Base-by-base conservation (phyloP, 1,140 invertebrate species). In the Drosophila busckii region DNA sequence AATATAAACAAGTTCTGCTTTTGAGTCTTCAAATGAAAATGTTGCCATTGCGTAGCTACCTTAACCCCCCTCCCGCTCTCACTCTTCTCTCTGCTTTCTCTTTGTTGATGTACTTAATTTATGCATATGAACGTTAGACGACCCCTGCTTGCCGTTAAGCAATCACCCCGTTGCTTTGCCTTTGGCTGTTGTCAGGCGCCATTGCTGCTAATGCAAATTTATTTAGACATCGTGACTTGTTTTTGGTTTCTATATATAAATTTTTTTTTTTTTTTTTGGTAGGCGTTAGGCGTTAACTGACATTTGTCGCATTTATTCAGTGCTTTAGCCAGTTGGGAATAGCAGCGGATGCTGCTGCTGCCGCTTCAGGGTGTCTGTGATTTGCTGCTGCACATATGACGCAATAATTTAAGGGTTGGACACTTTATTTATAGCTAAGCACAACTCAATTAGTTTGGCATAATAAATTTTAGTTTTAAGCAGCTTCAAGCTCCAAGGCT, bases 241-340 rank as follows among this genome's bases (percentile, higher is more conserved):
- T 58, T 23, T 16, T 54, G 29, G 40, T 41, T 20, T 52, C 26
- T 20, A 15, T 42, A 1, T n/a, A 10, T n/a, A 4, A 1, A 13
- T 17, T 20, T 12, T 42, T n/a, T 23, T n/a, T 37, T 45, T 37
- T 48, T 63, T 28, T 44, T 40, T 41, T 34, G 62, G 64, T 63
- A 69, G 65, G 55, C 64, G 60, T 62, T 62, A 59, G 70, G 70
- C 70, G 70, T 76, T 76, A 70, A 70, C 71, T 76, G 70, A 76
- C 70, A 76, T 66, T 76, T 76, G 70, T 76, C 70, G 70, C 67
- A 70, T 75, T 73, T 75, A 75, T 75, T 75, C 70, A 76, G 76
- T 38, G 63, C 22, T 19, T 19, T 4, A n/a, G n/a, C 20, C n/a
- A 62, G 37, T 16, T 23, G 32, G 32, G 34, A 52, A 23, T 22